phyloP scores from a whole-genome alignment of 2,113 vertebrate genomes.

The Lepus europaeus region DNA sequence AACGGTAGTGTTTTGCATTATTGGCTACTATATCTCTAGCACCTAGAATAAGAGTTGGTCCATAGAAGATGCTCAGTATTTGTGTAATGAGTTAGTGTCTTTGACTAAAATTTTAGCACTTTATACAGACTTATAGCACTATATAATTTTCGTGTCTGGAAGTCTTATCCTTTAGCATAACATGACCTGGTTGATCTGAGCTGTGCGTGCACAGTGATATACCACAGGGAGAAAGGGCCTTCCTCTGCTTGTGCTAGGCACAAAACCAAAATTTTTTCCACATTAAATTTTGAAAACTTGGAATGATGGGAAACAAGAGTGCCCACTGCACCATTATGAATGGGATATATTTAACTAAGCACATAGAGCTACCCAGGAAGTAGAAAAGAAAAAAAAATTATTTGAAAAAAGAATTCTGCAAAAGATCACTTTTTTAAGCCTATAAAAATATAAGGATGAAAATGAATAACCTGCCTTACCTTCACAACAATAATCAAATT shows the following conservation, averaged over 20 bases:
- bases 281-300: background rate
- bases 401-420: background rate
- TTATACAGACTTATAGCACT: no score
- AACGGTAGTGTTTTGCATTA: no score
- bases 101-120: no score
- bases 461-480: background rate
- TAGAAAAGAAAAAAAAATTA: background rate
- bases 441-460: background rate
- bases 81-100: no score
- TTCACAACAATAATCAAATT: background rate
- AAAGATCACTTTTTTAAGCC: background rate
- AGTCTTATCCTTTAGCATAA: no score
- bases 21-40: no score
- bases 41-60: no score
- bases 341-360: background rate
- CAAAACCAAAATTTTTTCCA: background rate
- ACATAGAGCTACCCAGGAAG: background rate
- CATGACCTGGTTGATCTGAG: background rate
- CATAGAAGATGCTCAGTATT: no score
- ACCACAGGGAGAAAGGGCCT: background rate
- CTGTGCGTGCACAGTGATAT: no score
- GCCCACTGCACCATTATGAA: background rate
- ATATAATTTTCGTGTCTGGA: no score
- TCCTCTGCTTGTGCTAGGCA: background rate
- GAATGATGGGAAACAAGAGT: background rate